These are phyloP conservation scores for Hypercompe scribonia DNA, from an alignment of 2,888 invertebrate species.

Conservation along the genomic window DNA sequence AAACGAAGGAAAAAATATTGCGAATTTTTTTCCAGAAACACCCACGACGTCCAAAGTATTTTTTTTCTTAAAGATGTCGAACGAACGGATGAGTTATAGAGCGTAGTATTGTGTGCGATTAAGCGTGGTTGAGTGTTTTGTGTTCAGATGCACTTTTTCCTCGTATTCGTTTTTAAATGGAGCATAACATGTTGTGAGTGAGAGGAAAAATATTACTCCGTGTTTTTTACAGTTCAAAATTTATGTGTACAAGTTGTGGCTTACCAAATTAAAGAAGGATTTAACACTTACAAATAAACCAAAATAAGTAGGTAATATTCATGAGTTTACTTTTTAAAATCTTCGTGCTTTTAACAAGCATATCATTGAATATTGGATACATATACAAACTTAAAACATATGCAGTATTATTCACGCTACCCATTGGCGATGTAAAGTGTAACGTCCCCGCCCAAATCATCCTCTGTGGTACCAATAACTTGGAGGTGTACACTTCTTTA, in stretches of 20 bases:
- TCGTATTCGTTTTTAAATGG: background rate
- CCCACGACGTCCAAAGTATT: slow-evolving; percentile 33
- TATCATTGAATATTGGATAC: background rate
- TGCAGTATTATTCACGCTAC: background rate
- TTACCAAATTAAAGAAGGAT: background rate
- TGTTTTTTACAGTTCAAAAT: background rate
- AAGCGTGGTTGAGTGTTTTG: slow-evolving; percentile 24
- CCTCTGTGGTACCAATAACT: too few relatives aligned
- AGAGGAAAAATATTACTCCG: background rate
- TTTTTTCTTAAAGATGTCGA: slow-evolving; percentile 24
- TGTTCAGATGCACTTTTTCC: background rate
- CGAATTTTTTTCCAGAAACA: slow-evolving; percentile 30
- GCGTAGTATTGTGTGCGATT: slow-evolving; percentile 26
- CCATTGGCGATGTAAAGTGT: too few relatives aligned
- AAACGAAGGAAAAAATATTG: slow-evolving; percentile 30
- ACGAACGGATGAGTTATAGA: slow-evolving; percentile 38
- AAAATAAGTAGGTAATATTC: background rate
- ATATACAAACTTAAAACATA: background rate
- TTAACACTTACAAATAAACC: background rate
- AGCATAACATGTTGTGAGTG: background rate
- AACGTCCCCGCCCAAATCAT: too few relatives aligned
- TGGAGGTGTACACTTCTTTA: too few relatives aligned
- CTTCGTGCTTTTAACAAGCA: background rate
- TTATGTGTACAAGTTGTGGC: background rate
- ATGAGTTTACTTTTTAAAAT: background rate